Evolutionary conservation across 2,888 invertebrate genomes (phyloP).

Genomic region (Hirtodrosophila alboralis): DNA sequence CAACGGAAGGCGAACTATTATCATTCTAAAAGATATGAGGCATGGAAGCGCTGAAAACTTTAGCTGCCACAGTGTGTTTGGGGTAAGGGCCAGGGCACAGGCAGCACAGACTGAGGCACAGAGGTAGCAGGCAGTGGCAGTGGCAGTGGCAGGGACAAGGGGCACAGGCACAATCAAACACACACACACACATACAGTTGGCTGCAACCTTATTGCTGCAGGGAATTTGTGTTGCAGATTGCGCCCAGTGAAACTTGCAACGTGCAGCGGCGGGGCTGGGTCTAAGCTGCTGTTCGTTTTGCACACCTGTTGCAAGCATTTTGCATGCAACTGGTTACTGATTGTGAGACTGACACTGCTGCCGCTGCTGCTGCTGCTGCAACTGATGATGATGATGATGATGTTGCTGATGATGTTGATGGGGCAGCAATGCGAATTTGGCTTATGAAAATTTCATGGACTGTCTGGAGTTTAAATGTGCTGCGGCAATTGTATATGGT

Average conservation of each 20-base stretch:
- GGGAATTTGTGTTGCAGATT: slow-evolving; percentile 70
- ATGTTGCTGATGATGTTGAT: slow-evolving; percentile 39
- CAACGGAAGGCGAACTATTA: slow-evolving; percentile 75
- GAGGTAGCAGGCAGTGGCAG: slow-evolving; percentile 9
- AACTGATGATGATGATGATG: slow-evolving; percentile 11
- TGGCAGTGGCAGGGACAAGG: slow-evolving; percentile 4
- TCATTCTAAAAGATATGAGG: slow-evolving; percentile 74
- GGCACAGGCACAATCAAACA: slow-evolving; percentile 21
- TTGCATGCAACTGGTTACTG: slow-evolving; percentile 78
- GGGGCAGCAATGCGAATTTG: slow-evolving; percentile 58
- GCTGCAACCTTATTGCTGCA: slow-evolving; percentile 63
- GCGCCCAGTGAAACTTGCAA: slow-evolving; percentile 54
- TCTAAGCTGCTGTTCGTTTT: slow-evolving; percentile 50
- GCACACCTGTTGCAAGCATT: slow-evolving; percentile 77
- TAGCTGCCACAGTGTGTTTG: slow-evolving; percentile 45
- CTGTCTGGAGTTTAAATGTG: slow-evolving; percentile 46
- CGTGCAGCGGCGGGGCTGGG: slow-evolving; percentile 19
- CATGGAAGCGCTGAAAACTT: slow-evolving; percentile 64
- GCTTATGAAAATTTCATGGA: slow-evolving; percentile 48
- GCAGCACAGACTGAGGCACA: slow-evolving; percentile 11
- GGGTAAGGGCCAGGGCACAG: slow-evolving; percentile 46
- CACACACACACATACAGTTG: slow-evolving; percentile 29
- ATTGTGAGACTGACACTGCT: slow-evolving; percentile 29
- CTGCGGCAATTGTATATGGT: slow-evolving; percentile 9
- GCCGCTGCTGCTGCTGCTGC: slow-evolving; percentile 14